phyloP scores from a whole-genome alignment of 2,888 invertebrate genomes.

The Dasysyrphus tricinctus region DNA sequence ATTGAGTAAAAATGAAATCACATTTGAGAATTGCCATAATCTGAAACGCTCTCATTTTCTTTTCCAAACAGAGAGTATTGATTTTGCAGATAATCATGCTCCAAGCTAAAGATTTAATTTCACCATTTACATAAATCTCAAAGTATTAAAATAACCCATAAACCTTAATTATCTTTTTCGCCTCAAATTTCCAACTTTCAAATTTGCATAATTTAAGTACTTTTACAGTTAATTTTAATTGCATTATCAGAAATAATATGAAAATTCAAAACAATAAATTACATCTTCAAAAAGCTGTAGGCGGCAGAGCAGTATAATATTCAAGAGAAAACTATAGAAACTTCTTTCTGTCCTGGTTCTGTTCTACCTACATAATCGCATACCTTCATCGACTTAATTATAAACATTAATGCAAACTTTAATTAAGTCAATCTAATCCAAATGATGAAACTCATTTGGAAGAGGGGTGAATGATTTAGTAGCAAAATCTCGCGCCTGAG shows the following conservation, averaged over 20 bases:
- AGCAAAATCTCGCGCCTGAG: neutral
- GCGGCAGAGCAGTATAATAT: neutral
- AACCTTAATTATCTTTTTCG: neutral
- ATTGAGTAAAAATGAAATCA: too few species aligned
- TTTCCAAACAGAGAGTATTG: too few species aligned
- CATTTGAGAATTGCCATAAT: too few species aligned
- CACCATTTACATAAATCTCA: too few species aligned
- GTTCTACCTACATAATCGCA: neutral
- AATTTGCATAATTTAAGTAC: slow-evolving; percentile 17
- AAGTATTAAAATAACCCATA: neutral
- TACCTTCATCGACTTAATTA: slow-evolving; percentile 65
- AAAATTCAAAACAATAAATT: slow-evolving; percentile 65
- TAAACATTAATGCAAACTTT: slow-evolving; percentile 72
- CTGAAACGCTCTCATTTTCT: too few species aligned
- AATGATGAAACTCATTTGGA: slow-evolving; percentile 53
- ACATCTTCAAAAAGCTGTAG: slow-evolving; percentile 40
- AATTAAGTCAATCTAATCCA: slow-evolving; percentile 75
- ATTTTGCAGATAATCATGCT: too few species aligned
- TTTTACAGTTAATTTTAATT: slow-evolving; percentile 47
- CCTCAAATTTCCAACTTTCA: neutral
- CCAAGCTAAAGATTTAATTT: too few species aligned
- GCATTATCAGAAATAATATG: slow-evolving; percentile 51
- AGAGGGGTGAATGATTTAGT: slow-evolving; percentile 50
- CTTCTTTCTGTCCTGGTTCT: neutral
- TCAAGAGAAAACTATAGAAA: neutral